phyloP scores from a whole-genome alignment of 2,797 vertebrate genomes.

The Xiphorhynchus erythropygius region DNA sequence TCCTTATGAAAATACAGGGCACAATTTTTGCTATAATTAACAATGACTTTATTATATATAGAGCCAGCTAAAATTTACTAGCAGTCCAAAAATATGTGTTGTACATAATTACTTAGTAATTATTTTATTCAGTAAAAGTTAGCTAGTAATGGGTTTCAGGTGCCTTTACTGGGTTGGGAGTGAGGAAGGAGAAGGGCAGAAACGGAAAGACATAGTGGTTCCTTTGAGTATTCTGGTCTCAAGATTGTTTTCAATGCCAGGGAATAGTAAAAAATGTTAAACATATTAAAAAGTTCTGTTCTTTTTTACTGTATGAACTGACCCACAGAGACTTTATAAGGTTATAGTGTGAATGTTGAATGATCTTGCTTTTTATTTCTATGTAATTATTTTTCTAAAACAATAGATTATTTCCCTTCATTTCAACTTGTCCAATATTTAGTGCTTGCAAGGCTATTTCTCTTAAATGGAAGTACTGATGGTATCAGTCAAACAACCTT shows the following conservation, averaged over 20 bases:
- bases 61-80: neutral
- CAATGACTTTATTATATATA: neutral
- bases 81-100: neutral
- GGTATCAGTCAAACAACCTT: neutral
- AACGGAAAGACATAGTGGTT: neutral
- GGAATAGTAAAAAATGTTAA: neutral
- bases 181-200: neutral
- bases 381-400: neutral
- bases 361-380: neutral
- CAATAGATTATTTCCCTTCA: neutral
- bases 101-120: neutral
- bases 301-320: neutral
- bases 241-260: neutral
- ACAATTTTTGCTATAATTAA: neutral
- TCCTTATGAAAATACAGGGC: conserved; percentile 1
- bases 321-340: neutral
- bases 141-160: neutral
- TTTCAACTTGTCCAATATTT: neutral
- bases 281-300: neutral
- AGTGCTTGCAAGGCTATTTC: neutral
- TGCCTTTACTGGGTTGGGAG: neutral
- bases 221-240: neutral
- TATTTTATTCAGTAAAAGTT: neutral
- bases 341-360: neutral
- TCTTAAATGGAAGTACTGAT: neutral